Evolutionary conservation across 2,797 vertebrate genomes (phyloP).

Genomic region (Phyllotis vaccarum): DNA sequence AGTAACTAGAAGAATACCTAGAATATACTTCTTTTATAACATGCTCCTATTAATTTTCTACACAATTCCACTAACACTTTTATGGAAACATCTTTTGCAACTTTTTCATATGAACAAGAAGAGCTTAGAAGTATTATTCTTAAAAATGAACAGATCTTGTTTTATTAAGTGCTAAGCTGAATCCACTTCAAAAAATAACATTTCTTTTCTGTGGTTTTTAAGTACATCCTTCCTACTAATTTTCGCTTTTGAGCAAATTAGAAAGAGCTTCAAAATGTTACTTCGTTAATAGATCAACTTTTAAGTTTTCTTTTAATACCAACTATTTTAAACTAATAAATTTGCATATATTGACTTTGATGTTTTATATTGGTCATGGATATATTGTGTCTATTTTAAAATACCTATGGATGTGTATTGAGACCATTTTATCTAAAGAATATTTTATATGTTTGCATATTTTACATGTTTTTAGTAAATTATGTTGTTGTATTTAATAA

Average conservation of each 20-base stretch:
- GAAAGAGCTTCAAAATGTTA: neutral
- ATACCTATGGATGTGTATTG: neutral
- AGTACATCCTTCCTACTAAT: neutral
- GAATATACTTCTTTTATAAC: neutral
- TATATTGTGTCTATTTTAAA: neutral
- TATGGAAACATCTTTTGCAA: neutral
- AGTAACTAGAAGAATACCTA: neutral
- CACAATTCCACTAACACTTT: too few relatives aligned
- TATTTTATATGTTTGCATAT: too few relatives aligned
- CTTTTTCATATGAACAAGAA: neutral
- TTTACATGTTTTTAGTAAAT: conserved; percentile 30
- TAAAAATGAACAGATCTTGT: neutral
- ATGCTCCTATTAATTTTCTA: neutral
- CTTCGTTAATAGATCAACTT: neutral
- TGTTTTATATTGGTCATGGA: neutral
- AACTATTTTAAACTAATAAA: neutral
- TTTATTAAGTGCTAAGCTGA: neutral
- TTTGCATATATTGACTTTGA: neutral
- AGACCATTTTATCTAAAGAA: neutral
- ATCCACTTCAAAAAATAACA: neutral
- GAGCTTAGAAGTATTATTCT: neutral
- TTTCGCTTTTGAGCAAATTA: neutral
- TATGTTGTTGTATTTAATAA: neutral
- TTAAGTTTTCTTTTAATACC: neutral
- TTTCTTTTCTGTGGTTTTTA: neutral